Evolutionary conservation across 2,888 invertebrate species (phyloP), one percentile per base, ranked within the genome.

Genomic region (Gymnocheta viridis): DNA sequence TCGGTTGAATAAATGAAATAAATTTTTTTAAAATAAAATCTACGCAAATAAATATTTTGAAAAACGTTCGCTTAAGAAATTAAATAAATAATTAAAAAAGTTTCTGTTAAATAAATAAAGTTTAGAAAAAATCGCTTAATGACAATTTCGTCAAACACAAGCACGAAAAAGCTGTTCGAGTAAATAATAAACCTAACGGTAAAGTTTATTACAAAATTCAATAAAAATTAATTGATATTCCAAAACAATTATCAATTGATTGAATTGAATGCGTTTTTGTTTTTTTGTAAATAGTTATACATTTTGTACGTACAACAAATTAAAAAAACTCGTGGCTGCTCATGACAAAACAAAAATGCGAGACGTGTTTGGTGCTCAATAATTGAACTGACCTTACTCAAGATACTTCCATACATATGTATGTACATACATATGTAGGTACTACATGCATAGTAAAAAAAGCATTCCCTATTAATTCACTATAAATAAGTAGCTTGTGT

Each of bases 361-460:
- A 67, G n/a, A 44, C 60, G 73, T 67, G 67, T 41, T 74, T 29
- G 19, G 19, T 51, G 38, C n/a, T 27, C 32, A 60, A 32, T 22
- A 58, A 60, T 6, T 24, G 10, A 81, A 69, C 81, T 82, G 69
- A 82, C 81, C 81, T 82, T 38, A 7, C 69, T 4, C 47, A 82
- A 82, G 51, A 38, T 41, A n/a, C 17, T 10, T 29, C 24, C 27
- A 24, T 22, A 41, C 35, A 60, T 60, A 54, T 9, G 32, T 32
- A 32, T 44, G 29, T 41, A 56, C 29, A 7, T 19, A 49, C 5
- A 14, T 51, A 22, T n/a, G 14, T 58, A 19, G 3, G 10, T 9
- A 67, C 14, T 49, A 49, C 6, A 22, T 49, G 51, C 27, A n/a
- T n/a, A n/a, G n/a, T n/a, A n/a, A n/a, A n/a, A 41, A 17, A n/a